These are phyloP conservation scores for Megaceryle alcyon DNA, from an alignment of 2,797 vertebrate species.

Conservation along the genomic window DNA sequence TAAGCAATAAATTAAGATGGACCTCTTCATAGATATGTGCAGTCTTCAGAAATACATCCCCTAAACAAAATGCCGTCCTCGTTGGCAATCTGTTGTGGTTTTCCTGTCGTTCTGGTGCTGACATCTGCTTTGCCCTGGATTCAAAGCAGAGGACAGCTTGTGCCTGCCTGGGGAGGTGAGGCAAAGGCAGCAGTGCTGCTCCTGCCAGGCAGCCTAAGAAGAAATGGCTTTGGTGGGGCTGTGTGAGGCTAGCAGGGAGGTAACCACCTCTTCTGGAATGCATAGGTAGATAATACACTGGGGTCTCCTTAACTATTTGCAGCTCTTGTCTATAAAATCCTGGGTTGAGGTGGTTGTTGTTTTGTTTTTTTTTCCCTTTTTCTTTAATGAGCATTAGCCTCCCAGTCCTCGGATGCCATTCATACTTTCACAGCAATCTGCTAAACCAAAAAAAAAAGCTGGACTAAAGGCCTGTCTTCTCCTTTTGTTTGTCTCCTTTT, in stretches of 20 bases:
- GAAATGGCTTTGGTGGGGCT: accelerated
- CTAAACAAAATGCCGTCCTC: neutral
- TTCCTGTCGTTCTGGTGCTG: neutral
- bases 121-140: neutral
- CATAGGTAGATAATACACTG: neutral
- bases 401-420: neutral
- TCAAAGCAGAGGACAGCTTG: neutral
- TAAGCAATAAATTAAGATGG: accelerated
- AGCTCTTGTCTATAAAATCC: neutral
- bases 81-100: neutral
- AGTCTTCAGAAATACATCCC: neutral
- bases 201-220: neutral
- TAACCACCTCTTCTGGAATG: neutral
- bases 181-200: neutral
- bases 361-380: neutral
- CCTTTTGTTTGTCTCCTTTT: neutral
- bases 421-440: conserved; percentile 28
- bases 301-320: neutral
- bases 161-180: neutral
- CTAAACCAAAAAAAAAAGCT: neutral
- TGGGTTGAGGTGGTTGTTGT: neutral
- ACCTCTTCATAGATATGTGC: neutral
- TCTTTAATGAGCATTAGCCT: neutral
- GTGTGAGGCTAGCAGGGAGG: neutral
- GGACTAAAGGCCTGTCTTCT: neutral